phyloP scores from a whole-genome alignment of 2,888 invertebrate species.

The Tipula vernalis region DNA sequence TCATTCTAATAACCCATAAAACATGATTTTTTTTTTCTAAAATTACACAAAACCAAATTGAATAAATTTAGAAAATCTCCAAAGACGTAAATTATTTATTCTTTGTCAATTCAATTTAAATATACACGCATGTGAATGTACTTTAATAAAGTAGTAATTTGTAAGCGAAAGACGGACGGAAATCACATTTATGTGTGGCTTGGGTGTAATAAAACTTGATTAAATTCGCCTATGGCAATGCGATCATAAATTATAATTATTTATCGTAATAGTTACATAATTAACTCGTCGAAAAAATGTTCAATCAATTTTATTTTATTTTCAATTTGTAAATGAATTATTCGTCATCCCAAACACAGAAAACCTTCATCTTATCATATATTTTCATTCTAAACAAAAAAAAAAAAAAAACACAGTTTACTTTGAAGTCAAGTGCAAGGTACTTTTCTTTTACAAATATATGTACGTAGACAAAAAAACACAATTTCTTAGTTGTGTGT shows the following conservation, averaged over 20 bases:
- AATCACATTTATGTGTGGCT: neutral
- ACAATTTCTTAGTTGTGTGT: neutral
- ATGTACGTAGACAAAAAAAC: neutral
- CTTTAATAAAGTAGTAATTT: neutral
- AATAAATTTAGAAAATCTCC: neutral
- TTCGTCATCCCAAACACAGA: neutral
- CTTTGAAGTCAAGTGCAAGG: constrained; percentile 9
- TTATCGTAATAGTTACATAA: neutral
- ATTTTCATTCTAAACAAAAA: neutral
- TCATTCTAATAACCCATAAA: neutral
- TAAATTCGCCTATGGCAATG: neutral
- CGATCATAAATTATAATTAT: neutral
- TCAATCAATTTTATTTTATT: neutral
- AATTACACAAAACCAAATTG: neutral
- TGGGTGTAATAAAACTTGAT: neutral
- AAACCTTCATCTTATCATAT: neutral
- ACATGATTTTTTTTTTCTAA: neutral
- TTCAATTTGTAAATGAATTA: neutral
- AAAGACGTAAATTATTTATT: neutral
- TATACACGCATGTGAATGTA: neutral
- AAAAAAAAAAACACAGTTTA: neutral
- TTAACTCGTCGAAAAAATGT: neutral
- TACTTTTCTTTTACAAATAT: neutral
- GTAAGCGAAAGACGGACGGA: neutral
- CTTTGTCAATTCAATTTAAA: neutral